These are phyloP conservation scores for Ctenicera cuprea DNA, from an alignment of 2,888 invertebrate species.

Conservation along the genomic window DNA sequence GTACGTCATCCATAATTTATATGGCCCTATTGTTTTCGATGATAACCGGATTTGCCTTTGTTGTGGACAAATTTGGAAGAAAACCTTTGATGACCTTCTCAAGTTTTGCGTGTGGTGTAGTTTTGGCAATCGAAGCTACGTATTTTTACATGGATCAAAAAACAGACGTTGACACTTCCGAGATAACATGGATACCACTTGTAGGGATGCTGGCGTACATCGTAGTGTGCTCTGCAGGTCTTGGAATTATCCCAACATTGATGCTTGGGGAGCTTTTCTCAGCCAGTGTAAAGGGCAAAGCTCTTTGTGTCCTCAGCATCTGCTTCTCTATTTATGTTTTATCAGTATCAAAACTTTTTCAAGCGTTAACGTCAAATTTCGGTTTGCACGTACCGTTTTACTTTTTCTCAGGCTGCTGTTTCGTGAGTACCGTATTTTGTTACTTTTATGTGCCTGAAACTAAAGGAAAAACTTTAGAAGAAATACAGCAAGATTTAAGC, in stretches of 20 bases:
- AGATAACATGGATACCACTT: constrained; percentile 64
- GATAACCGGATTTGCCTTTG: constrained; percentile 54
- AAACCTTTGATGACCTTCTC: constrained; percentile 61
- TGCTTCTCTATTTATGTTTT: constrained; percentile 59
- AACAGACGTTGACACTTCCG: constrained; percentile 56
- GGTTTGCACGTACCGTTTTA: constrained; percentile 65
- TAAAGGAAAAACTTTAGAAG: constrained; percentile 67
- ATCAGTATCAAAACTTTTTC: constrained; percentile 63
- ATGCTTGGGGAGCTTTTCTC: constrained; percentile 65
- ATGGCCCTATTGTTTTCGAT: constrained; percentile 54
- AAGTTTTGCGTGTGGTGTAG: constrained; percentile 56
- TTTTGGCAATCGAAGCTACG: constrained; percentile 53
- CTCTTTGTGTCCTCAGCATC: constrained; percentile 60
- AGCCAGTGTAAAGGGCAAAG: constrained; percentile 65
- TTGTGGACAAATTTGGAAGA: constrained; percentile 61
- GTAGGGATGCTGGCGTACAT: constrained; percentile 63
- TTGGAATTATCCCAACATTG: constrained; percentile 64
- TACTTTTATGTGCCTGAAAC: constrained; percentile 67
- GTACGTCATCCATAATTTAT: constrained; percentile 63
- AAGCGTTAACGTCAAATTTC: constrained; percentile 60
- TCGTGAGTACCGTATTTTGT: constrained; percentile 60
- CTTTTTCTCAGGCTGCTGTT: constrained; percentile 61
- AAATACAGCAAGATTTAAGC: constrained; percentile 66
- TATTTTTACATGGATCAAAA: constrained; percentile 61
- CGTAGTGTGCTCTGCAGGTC: constrained; percentile 53